Conservation (phyloP, 2,113 vertebrate species). For the Urocynchramus pylzowi region DNA sequence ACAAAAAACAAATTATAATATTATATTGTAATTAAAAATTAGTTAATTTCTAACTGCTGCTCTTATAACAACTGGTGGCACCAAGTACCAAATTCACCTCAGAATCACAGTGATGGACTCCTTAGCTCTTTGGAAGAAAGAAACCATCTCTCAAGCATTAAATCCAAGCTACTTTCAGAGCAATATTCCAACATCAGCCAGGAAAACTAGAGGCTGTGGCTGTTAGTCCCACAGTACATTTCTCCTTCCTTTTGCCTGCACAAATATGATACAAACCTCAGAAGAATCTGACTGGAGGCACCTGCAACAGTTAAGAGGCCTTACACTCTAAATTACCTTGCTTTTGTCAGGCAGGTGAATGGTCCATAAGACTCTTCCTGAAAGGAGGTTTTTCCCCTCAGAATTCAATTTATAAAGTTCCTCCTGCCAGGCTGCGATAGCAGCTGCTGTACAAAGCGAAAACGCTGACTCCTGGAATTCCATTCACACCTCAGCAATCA, state of each 20-base stretch:
- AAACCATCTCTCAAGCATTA: background rate
- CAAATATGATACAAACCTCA: background rate
- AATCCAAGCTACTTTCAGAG: background rate
- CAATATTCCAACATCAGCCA: background rate
- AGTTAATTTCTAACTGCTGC: background rate
- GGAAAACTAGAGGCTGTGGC: background rate
- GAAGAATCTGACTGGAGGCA: background rate
- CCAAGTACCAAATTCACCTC: background rate
- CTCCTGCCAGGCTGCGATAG: conserved; percentile 33
- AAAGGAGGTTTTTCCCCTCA: conserved; percentile 10
- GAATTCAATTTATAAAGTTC: conserved; percentile 49
- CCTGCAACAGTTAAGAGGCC: background rate
- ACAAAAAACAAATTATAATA: background rate
- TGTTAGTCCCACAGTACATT: background rate
- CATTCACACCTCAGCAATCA: conserved; percentile 23
- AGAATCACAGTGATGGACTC: background rate
- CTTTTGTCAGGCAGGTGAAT: conserved; percentile 36
- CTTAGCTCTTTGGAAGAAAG: background rate
- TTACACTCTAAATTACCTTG: conserved; percentile 1
- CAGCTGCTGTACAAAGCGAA: background rate
- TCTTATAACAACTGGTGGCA: background rate
- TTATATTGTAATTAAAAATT: background rate
- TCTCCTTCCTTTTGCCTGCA: background rate
- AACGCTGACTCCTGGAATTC: conserved; percentile 35
- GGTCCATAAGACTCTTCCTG: background rate